Percentiles rank a stretch among this genome's conserved stretches.
These are phyloP conservation scores for Dipodomys stephensi DNA, from an alignment of 2,113 vertebrate genomes.

Conservation along the genomic window DNA sequence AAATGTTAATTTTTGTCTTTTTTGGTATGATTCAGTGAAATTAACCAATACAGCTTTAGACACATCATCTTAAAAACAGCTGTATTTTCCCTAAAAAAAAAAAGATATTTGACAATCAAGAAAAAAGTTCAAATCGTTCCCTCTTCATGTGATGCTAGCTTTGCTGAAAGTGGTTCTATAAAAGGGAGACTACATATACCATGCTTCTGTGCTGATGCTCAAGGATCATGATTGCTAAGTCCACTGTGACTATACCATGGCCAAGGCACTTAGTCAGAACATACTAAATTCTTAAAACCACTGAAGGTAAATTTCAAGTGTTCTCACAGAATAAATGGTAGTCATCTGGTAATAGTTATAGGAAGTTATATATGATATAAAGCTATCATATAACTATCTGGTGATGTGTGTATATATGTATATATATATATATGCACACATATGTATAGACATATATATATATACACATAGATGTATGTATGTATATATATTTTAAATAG, in stretches of 20 bases:
- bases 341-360: no score
- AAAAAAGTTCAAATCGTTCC: background rate
- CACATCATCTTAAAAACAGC: background rate
- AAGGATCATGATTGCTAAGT: background rate
- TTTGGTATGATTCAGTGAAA: background rate
- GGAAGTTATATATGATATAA: no score
- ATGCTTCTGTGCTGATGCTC: background rate
- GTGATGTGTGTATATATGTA: no score
- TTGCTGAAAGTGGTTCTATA: background rate
- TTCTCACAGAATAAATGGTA: background rate
- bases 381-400: no score
- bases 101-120: background rate
- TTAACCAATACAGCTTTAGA: background rate
- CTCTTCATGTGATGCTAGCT: background rate
- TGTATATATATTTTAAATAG: background rate
- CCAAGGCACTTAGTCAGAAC: background rate
- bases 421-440: no score
- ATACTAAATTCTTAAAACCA: background rate
- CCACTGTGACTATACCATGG: background rate
- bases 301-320: background rate
- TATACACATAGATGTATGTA: no score
- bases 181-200: background rate
- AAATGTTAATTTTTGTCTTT: background rate
- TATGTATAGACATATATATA: no score
- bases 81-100: background rate